Evolutionary conservation across 1,140 invertebrate genomes (phyloP).

Genomic region (Macrosteles quadrilineatus): DNA sequence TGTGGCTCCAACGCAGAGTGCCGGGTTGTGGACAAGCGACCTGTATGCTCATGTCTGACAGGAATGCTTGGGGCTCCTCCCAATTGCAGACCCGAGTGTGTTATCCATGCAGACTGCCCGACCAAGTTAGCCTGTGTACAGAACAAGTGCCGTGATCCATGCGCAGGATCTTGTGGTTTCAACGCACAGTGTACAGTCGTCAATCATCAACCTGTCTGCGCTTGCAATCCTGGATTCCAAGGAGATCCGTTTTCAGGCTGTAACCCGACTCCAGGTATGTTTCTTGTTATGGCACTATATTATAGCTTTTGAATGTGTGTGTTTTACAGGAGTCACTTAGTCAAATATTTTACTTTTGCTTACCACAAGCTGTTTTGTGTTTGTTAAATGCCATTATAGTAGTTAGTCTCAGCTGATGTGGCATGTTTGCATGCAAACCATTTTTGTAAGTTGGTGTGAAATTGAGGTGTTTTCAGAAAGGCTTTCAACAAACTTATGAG

Average conservation of each 20-base stretch:
- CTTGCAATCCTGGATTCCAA: constrained; percentile 52
- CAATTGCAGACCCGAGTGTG: constrained; percentile 51
- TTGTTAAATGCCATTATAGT: constrained; percentile 1
- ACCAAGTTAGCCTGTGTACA: constrained; percentile 47
- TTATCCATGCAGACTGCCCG: constrained; percentile 51
- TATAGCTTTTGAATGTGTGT: background rate
- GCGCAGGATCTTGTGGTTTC: constrained; percentile 51
- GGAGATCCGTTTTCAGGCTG: constrained; percentile 55
- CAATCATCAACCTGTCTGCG: constrained; percentile 53
- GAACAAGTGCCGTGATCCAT: constrained; percentile 52
- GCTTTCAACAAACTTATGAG: too few relatives aligned
- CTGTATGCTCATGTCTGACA: constrained; percentile 73
- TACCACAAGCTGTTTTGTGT: constrained; percentile 12
- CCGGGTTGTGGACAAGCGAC: constrained; percentile 63
- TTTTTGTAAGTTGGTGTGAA: background rate
- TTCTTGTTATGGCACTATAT: background rate
- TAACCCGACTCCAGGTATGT: constrained; percentile 43
- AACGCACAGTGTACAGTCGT: constrained; percentile 53
- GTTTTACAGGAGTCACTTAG: background rate
- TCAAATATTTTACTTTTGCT: background rate
- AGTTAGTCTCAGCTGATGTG: background rate
- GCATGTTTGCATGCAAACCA: background rate
- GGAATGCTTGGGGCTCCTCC: constrained; percentile 68
- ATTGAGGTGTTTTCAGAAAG: too few relatives aligned
- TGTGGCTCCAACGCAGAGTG: constrained; percentile 83